A percentile compares a stretch with the other conserved stretches of the same genome.
Conservation (phyloP, 2,888 invertebrate species). For the Neria commutata region DNA sequence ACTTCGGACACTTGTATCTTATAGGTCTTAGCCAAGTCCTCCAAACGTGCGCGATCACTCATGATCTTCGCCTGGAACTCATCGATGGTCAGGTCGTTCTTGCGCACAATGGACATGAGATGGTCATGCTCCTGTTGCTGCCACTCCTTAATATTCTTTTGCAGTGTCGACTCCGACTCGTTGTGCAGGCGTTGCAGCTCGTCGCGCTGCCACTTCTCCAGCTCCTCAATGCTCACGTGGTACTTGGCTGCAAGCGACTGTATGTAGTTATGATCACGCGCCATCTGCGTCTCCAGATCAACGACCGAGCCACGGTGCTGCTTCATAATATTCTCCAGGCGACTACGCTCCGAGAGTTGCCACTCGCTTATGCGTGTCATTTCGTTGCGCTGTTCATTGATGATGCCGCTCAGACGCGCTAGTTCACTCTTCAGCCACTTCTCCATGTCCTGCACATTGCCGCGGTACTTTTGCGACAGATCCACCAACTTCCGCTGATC, state of each 20-base stretch:
- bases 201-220: conserved; percentile 56
- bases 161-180: conserved; percentile 41
- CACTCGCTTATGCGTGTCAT: conserved; percentile 53
- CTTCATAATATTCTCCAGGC: conserved; percentile 49
- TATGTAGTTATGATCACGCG: conserved; percentile 50
- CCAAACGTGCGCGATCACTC: conserved; percentile 51
- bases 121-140: conserved; percentile 49
- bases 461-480: conserved; percentile 49
- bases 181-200: conserved; percentile 54
- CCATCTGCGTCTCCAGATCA: conserved; percentile 50
- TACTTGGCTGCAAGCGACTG: conserved; percentile 53
- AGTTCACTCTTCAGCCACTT: conserved; percentile 55
- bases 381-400: conserved; percentile 54
- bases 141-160: conserved; percentile 53
- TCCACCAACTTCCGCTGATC: conserved; percentile 54
- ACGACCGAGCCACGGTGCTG: conserved; percentile 55
- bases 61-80: conserved; percentile 54
- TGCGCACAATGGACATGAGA: conserved; percentile 46
- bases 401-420: conserved; percentile 47
- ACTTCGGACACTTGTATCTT: conserved; percentile 57
- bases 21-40: conserved; percentile 51
- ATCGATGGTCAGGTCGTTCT: conserved; percentile 57
- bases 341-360: conserved; percentile 55
- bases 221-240: conserved; percentile 55
- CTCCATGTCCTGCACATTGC: conserved; percentile 55